phyloP scores from a whole-genome alignment of 1,140 invertebrate species.

The Phymastichus coffea region DNA sequence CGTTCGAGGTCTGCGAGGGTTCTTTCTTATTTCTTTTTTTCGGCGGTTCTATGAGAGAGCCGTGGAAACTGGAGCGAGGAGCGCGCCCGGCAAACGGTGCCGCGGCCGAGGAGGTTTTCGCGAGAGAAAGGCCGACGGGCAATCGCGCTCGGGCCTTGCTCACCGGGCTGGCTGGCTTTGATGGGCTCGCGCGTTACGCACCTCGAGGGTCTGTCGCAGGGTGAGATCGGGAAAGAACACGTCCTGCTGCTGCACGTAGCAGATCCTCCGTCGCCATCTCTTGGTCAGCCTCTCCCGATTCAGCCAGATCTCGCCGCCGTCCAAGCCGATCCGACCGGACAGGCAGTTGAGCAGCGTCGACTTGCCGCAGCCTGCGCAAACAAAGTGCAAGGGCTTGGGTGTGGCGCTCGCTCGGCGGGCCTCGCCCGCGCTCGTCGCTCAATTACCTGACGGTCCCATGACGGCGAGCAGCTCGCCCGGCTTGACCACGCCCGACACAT shows the following conservation, averaged over 20 bases:
- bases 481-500: conserved; percentile 73
- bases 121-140: background rate
- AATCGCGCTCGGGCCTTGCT: background rate
- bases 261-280: conserved; percentile 73
- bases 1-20: background rate
- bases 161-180: background rate
- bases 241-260: conserved; percentile 84
- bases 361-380: conserved; percentile 75
- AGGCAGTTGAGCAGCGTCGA: conserved; percentile 79
- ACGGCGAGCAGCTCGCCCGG: conserved; percentile 80
- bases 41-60: too few species aligned
- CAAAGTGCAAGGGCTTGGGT: too few species aligned
- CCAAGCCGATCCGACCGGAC: conserved; percentile 68
- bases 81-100: background rate
- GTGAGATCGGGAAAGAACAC: conserved; percentile 83
- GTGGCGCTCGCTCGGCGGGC: too few species aligned
- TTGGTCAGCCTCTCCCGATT: conserved; percentile 77
- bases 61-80: background rate
- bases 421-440: too few species aligned
- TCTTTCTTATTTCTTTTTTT: too few species aligned
- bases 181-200: conserved; percentile 33
- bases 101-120: background rate
- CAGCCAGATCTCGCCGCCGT: conserved; percentile 71
- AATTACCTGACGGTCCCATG: conserved; percentile 80
- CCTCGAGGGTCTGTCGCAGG: conserved; percentile 75